Base-by-base conservation (phyloP, 2,888 invertebrate genomes). In the Athripsodes cinereus region DNA sequence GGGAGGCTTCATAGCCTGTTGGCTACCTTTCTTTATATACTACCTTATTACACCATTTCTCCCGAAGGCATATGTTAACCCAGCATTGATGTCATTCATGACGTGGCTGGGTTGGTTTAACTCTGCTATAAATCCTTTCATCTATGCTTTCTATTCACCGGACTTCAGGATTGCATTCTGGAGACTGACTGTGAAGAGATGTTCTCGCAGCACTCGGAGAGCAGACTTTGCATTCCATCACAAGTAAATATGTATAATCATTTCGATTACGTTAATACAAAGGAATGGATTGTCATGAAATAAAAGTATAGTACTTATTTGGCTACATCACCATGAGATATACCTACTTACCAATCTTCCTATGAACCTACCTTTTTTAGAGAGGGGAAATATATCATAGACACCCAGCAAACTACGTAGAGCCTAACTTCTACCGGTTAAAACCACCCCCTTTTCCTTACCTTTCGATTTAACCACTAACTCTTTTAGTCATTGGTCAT, bases 101-200 rank as follows among this genome's bases (percentile, higher is more conserved):
- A 92, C 91, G 1, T 93, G 92, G 92, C 75, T 93, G 44, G 93
- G 92, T 0, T 93, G 92, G 91, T 87, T 91, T 67, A 93, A 92
- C 70, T 91, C 91, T 0, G 91, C 91, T 2, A 90, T 93, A 63
- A 93, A 93, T 74, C 92, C 92, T 0, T 92, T 92, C 70, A 93
- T 93, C 67, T 93, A 92, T 68, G 92, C 92, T 19, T 92, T 92
- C 69, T 92, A 92, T 73, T 92, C 90, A 61, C 88, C 88, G 0
- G 92, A 92, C 70, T 92, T 92, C 70, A 82, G 92, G 68, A 81
- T 89, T 65, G 92, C 92, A 0, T 92, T 92, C 68, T 92, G 91
- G 91, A 80, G 90, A 62, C 74, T 92, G 34, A 92, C 92, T 1
- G 82, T 87, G 55, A 83, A 80, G 61, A 84, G 85, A 68, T 87